phyloP scores from a whole-genome alignment of 2,797 vertebrate species.

The Cirrhinus molitorella region DNA sequence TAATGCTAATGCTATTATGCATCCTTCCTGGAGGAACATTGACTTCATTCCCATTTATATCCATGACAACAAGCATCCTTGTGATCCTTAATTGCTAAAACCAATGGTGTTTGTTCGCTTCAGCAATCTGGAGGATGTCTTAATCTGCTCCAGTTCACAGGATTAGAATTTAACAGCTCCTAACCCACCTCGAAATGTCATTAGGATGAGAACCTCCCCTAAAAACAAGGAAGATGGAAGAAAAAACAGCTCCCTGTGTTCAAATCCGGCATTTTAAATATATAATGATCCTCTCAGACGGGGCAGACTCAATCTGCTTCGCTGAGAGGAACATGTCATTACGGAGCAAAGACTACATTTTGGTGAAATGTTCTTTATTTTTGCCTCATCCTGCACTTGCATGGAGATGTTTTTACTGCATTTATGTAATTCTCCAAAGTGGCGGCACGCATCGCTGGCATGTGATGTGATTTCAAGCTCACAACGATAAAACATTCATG shows the following conservation, averaged over 20 bases:
- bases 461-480: slow-evolving; percentile 58
- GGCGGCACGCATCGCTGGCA: slow-evolving; percentile 56
- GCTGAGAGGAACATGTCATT: slow-evolving; percentile 52
- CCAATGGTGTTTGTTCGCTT: slow-evolving; percentile 34
- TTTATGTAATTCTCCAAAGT: slow-evolving; percentile 68
- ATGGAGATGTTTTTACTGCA: slow-evolving; percentile 57
- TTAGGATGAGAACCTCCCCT: background rate
- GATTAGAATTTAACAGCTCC: slow-evolving; percentile 46
- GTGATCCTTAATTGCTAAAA: slow-evolving; percentile 52
- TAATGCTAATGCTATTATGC: slow-evolving; percentile 17
- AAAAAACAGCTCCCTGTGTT: slow-evolving; percentile 37
- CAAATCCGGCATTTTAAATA: slow-evolving; percentile 59
- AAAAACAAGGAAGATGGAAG: background rate
- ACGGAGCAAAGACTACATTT: slow-evolving; percentile 45
- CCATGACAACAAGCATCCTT: slow-evolving; percentile 51
- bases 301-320: slow-evolving; percentile 46
- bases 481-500: slow-evolving; percentile 59
- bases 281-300: slow-evolving; percentile 56
- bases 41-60: slow-evolving; percentile 43
- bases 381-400: slow-evolving; percentile 44
- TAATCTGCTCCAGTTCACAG: slow-evolving; percentile 49
- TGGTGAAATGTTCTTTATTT: slow-evolving; percentile 29
- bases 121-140: slow-evolving; percentile 28
- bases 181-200: slow-evolving; percentile 28
- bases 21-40: slow-evolving; percentile 9